Base-by-base conservation (phyloP, 2,888 invertebrate species). In the Oligia latruncula region DNA sequence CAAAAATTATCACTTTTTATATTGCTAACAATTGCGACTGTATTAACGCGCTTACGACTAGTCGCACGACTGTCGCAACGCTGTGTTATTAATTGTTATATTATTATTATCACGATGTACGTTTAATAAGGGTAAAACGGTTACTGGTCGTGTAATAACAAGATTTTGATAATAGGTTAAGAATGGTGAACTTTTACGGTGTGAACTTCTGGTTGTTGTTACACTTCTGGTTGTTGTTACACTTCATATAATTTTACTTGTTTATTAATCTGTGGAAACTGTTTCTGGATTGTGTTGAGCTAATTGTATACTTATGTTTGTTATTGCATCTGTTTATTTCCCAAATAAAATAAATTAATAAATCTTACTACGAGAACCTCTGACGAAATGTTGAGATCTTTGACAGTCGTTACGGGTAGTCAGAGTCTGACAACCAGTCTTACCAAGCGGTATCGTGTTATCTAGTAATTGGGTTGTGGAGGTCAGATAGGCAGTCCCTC, bases 1-100 rank as follows among this genome's bases (percentile, higher is more conserved):
- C 86, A 85, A 85, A 85, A 77, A 85, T 65, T 82, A 74, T 77
- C 74, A 85, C 49, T 77, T 79, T 84, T 68, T 74, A 78, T 82
- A 77, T 74, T 67, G 78, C 74, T 66, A 75, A 68, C 29, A 43
- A 71, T 35, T 73, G 58, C 67, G 83, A 79, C 65, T 81, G 66
- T 78, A 46, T 67, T 78, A 17, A 74, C 29, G n/a, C 74, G 75
- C 83, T 79, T 83, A 73, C 83, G 80, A 80, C 65, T 66, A 58
- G 64, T 81, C 76, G 78, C 62, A 84, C 74, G 80, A 74, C 74
- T 74, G 81, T 73, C 74, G 80, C 74, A 29, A 68, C 81, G 75
- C 77, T 82, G 81, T 85, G 74, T 85, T 85, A 82, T 68, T 74
- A 77, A 70, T 58, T 83, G 80, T 83, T 81, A 83, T 74, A 78